Evolutionary conservation across 1,140 invertebrate genomes (phyloP).

Genomic region (Drosophila pseudoananassae): DNA sequence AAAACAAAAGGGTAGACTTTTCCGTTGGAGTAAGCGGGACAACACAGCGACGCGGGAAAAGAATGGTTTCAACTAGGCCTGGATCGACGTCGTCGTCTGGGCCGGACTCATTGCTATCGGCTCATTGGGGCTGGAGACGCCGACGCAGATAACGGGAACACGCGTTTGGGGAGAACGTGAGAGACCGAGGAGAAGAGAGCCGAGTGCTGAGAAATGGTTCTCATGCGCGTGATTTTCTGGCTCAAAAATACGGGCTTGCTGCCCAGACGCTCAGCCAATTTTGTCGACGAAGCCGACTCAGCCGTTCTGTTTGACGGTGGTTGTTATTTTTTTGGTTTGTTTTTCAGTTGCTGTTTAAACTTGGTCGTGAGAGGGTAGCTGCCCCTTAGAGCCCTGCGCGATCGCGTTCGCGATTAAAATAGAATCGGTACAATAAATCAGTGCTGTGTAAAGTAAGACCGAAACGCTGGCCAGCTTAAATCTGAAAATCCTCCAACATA

Average conservation of each 20-base stretch:
- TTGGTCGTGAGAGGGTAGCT: slow-evolving; percentile 84
- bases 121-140: slow-evolving; percentile 53
- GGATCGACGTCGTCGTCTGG: slow-evolving; percentile 43
- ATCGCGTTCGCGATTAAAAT: slow-evolving; percentile 19
- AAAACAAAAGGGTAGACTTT: slow-evolving; percentile 75
- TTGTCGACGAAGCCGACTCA: slow-evolving; percentile 45
- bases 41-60: background rate
- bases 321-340: slow-evolving; percentile 80
- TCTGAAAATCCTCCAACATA: slow-evolving; percentile 49
- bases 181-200: slow-evolving; percentile 25
- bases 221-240: slow-evolving; percentile 78
- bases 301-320: slow-evolving; percentile 62
- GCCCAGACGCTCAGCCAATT: slow-evolving; percentile 57
- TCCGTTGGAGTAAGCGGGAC: slow-evolving; percentile 56
- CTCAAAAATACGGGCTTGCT: slow-evolving; percentile 77
- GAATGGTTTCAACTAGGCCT: slow-evolving; percentile 30
- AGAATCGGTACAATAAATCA: slow-evolving; percentile 11
- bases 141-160: slow-evolving; percentile 71
- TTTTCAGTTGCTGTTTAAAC: slow-evolving; percentile 83
- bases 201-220: slow-evolving; percentile 20
- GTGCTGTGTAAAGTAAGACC: slow-evolving; percentile 17
- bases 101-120: slow-evolving; percentile 43
- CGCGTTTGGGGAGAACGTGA: slow-evolving; percentile 18
- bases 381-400: slow-evolving; percentile 37
- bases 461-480: slow-evolving; percentile 39